Evolutionary conservation across 2,797 vertebrate species (phyloP), one percentile per base, ranked within the genome.

Genomic region (Muscicapa comitata): DNA sequence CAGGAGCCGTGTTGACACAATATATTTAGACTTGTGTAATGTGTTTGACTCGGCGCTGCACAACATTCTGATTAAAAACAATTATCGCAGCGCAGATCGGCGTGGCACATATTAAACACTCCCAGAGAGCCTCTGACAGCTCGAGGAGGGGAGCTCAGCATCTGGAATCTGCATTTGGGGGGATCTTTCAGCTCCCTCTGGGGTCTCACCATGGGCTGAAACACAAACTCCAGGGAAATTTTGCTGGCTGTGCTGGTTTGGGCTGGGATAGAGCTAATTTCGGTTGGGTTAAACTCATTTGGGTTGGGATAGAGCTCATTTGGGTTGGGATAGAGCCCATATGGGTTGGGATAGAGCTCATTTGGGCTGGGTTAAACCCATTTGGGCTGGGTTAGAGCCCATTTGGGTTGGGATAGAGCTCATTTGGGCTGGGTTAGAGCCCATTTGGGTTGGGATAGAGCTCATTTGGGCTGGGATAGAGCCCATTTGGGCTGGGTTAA

Each of bases 51-150:
- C 86, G 3, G 67, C 24, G 45, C 83, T 76, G 93, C 92, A 92
- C 93, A 95, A 94, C 96, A 92, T 91, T 90, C 83, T 88, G 86
- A 95, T 95, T 95, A 94, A 95, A 95, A 92, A 73, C 88, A 91
- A 94, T 95, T 92, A 92, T 92, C 74, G 0, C 92, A 63, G 71
- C 68, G 50, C 86, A 90, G 66, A 87, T 89, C 17, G 24, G 43
- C 1, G 59, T 62, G 82, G 94, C 55, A 81, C 73, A 31, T 51
- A 67, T 57, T 78, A 92, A 92, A 93, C 1, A 33, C 61, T 90
- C 55, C 91, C 80, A 13, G 18, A 59, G 29, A 21, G 54, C 40
- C 80, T 86, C 2, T 0, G 72, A 10, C 8, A 62, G 84, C 71
- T 43, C 7, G 47, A 1, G 8, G 55, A 23, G 76, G 59, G 53